Base-by-base conservation (phyloP, 35 echinoderm and acorn worm species). In the Anneissia japonica region DNA sequence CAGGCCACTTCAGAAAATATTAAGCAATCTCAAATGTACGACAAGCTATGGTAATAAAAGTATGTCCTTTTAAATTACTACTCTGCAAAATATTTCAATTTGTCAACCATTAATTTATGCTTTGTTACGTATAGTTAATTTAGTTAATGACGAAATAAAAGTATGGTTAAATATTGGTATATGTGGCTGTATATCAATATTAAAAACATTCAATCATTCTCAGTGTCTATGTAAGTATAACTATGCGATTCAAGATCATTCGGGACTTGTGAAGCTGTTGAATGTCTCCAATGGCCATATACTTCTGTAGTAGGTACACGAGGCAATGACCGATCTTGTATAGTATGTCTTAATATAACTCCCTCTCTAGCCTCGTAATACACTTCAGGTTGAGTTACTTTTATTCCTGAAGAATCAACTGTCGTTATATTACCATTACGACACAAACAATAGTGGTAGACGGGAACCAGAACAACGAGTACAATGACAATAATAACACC, bases 281-380 rank as follows among this genome's bases (percentile, higher is more conserved):
- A 64, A 23, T 64, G 51, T 64, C 51, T 64, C 51, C 51, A 64
- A 23, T 64, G 51, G 26, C 51, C 51, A 64, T 64, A 64, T 23
- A 64, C 51, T 64, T 64, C 51, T 64, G 51, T 64, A 64, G 51
- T 64, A 64, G 51, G 51, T 64, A 64, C 51, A 64, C 51, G 51
- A 64, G 51, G 51, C 26, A 64, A 64, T 64, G 51, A 64, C 11
- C 51, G 51, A 64, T 64, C 51, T 64, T 64, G 51, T 64, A 64
- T 26, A 16, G 51, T 64, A 64, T 64, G 51, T 64, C 51, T 64
- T 64, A 64, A 64, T 19, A 64, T 64, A 64, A 64, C 51, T 26
- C 51, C 51, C 51, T 64, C 51, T 64, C 51, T 64, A 16, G 51
- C 26, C 51, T 64, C 51, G 26, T 64, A 64, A 64, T 64, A 64